Base-by-base conservation (phyloP, 2,888 invertebrate genomes). In the Aelia acuminata region DNA sequence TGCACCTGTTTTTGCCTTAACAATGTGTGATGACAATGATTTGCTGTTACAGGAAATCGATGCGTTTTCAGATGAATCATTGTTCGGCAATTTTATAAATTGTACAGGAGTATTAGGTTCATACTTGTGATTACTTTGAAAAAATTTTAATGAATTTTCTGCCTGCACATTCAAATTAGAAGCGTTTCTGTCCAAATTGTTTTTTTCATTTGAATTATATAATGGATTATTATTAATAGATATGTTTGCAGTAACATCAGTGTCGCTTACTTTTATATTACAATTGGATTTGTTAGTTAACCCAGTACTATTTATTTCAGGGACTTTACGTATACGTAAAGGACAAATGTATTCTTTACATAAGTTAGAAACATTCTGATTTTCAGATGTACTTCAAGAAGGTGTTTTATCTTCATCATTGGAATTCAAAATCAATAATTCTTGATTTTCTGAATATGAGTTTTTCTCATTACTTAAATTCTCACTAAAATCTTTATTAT, bases 251-350 rank as follows among this genome's bases (percentile, higher is more conserved):
- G 18, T 1, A 7, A 15, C 31, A n/a, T n/a, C n/a, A n/a, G 22
- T 80, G 43, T 8, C n/a, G 22, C 35, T 8, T 22, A 13, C 43
- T 47, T 43, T 43, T 70, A 8, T 26, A 57, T 3, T 15, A 75
- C 39, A 47, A 43, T 80, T n/a, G 11, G n/a, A 43, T 80, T 43
- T n/a, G 13, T 80, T 43, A 80, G 43, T 43, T 35, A 80, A 80
- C n/a, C 80, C 80, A 80, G n/a, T 15, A 47, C 43, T 80, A 80
- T 80, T 80, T n/a, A 80, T 80, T 80, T 80, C 80, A 13, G 80
- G 80, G n/a, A 80, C 80, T 20, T 80, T 80, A 35, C 80, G 80
- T 43, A 80, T 47, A 80, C 80, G 80, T 22, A 80, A 80, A 80
- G 80, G 80, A 20, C 80, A 43, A 35, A 35, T 43, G 22, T 18